Evolutionary conservation across 2,888 invertebrate genomes (phyloP).

Genomic region (Morpho deidamia): DNA sequence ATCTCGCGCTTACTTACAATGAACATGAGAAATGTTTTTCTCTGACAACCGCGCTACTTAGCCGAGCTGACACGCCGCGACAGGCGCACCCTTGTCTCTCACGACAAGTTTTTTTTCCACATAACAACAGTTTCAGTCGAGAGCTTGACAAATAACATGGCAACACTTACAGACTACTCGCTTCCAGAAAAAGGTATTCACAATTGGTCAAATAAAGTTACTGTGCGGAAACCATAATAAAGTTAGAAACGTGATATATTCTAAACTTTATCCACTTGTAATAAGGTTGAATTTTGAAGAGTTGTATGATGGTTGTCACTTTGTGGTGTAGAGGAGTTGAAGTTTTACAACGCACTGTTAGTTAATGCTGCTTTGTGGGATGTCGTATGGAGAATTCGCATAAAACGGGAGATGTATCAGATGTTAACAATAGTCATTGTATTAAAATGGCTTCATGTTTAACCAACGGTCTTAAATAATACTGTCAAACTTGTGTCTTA

Average conservation of each 20-base stretch:
- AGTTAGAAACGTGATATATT: neutral
- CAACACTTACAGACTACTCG: conserved; percentile 8
- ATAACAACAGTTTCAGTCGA: conserved; percentile 16
- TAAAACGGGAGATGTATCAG: conserved; percentile 41
- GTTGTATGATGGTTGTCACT: conserved; percentile 3
- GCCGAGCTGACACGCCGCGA: conserved; percentile 2
- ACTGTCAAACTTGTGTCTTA: too few relatives aligned
- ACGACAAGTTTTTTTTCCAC: conserved; percentile 15
- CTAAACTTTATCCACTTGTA: neutral
- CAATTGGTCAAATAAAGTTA: conserved; percentile 17
- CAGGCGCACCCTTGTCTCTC: conserved; percentile 4
- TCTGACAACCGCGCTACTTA: too few relatives aligned
- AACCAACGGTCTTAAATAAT: too few relatives aligned
- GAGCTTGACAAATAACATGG: conserved; percentile 23
- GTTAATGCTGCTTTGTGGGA: conserved; percentile 43
- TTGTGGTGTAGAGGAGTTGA: conserved; percentile 35
- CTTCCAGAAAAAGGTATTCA: conserved; percentile 19
- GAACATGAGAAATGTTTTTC: neutral
- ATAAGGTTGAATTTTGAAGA: neutral
- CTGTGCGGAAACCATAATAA: neutral
- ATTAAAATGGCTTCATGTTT: too few relatives aligned
- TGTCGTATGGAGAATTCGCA: conserved; percentile 30
- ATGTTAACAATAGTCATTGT: conserved; percentile 7
- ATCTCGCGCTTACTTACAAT: too few relatives aligned
- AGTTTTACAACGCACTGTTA: conserved; percentile 52